Percentiles rank a stretch among this genome's conserved stretches.
Conservation (phyloP, 1,140 invertebrate species). For the Rhizoglyphus robini region DNA sequence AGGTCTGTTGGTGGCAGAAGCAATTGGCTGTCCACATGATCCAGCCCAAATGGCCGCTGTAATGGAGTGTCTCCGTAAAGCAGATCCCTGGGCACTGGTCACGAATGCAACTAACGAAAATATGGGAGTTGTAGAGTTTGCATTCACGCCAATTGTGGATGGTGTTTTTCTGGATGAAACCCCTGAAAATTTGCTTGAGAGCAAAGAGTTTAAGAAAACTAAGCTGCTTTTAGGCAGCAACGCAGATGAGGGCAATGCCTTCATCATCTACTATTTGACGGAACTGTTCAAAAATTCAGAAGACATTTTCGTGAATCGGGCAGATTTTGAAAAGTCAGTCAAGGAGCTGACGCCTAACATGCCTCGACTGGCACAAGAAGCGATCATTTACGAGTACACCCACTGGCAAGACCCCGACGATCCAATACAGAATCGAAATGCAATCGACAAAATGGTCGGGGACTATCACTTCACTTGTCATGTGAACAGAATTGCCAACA, state of each 20-base stretch:
- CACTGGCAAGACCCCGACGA: conserved; percentile 79
- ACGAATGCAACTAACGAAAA: conserved; percentile 63
- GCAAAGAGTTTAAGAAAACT: conserved; percentile 80
- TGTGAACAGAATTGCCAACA: conserved; percentile 71
- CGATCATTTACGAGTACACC: conserved; percentile 72
- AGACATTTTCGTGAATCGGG: conserved; percentile 63
- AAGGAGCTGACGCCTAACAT: conserved; percentile 64
- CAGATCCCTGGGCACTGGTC: conserved; percentile 54
- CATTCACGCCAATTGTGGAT: conserved; percentile 85
- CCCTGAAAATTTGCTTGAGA: conserved; percentile 56
- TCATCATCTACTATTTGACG: conserved; percentile 77
- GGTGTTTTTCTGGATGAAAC: conserved; percentile 75
- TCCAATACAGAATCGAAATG: conserved; percentile 61
- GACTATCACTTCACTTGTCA: conserved; percentile 93
- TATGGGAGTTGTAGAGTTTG: conserved; percentile 49
- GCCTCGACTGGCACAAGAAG: conserved; percentile 59
- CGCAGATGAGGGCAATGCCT: conserved; percentile 84
- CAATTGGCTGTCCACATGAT: conserved; percentile 57
- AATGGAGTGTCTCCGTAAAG: conserved; percentile 59
- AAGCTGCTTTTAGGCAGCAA: conserved; percentile 84
- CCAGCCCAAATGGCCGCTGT: conserved; percentile 46
- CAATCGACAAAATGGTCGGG: conserved; percentile 84
- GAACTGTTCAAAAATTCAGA: conserved; percentile 67
- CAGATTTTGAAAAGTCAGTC: conserved; percentile 38
- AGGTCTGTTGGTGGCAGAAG: conserved; percentile 64